Evolutionary conservation across 2,113 vertebrate species (phyloP).

Genomic region (Arenaria interpres): DNA sequence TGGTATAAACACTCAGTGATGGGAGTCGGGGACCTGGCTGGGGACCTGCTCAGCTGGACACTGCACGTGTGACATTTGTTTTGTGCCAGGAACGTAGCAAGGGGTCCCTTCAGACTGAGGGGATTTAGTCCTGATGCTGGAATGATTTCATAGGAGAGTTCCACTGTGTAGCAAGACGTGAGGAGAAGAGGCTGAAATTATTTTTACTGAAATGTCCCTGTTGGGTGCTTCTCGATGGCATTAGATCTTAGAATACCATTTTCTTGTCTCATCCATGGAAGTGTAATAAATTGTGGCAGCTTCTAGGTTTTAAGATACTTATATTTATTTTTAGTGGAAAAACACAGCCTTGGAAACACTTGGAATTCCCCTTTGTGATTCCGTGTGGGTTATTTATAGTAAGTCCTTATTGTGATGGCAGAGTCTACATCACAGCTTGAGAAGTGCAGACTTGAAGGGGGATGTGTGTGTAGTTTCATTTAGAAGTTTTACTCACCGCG

Average conservation of each 20-base stretch:
- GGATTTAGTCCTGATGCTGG: neutral
- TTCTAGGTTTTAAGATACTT: neutral
- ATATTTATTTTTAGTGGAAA: neutral
- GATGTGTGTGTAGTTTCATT: neutral
- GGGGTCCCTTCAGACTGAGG: neutral
- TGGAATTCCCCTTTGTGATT: constrained; percentile 44
- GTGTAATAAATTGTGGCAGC: constrained; percentile 13
- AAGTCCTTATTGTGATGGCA: neutral
- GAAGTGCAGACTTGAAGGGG: neutral
- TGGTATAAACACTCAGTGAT: neutral
- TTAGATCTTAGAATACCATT: neutral
- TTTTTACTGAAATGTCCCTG: neutral
- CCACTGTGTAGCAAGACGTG: neutral
- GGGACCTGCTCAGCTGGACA: neutral
- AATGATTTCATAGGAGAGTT: neutral
- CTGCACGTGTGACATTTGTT: fast-evolving
- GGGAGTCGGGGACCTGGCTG: neutral
- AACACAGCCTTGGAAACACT: neutral
- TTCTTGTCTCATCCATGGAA: constrained; percentile 10
- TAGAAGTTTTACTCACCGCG: neutral
- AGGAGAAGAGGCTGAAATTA: neutral
- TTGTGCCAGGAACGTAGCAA: neutral
- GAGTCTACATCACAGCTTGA: neutral
- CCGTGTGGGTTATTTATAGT: constrained; percentile 37
- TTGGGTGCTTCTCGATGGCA: neutral